A percentile compares a stretch with the other conserved stretches of the same genome.
phyloP scores from a whole-genome alignment of 2,888 invertebrate species.

The Choreutis nemorana region DNA sequence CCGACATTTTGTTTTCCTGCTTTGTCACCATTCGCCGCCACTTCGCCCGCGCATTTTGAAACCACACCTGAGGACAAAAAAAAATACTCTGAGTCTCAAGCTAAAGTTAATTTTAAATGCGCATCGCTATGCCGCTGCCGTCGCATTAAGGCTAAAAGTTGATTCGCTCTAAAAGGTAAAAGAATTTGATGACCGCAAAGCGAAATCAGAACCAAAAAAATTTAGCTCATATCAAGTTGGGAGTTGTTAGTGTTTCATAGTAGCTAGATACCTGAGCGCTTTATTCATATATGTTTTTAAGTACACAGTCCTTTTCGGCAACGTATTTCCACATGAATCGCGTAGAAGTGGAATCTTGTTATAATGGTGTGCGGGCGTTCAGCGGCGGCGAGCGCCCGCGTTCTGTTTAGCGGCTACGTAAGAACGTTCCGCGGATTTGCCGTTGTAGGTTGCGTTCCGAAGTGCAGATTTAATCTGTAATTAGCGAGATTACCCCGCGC shows the following conservation, averaged over 20 bases:
- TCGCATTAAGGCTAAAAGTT: slow-evolving; percentile 28
- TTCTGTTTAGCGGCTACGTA: slow-evolving; percentile 28
- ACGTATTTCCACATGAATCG: too few relatives aligned
- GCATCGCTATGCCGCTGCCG: slow-evolving; percentile 25
- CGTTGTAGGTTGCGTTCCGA: slow-evolving; percentile 28
- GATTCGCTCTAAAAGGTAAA: slow-evolving; percentile 25
- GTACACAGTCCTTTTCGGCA: too few relatives aligned
- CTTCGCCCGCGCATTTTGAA: slow-evolving; percentile 94
- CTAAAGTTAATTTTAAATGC: slow-evolving; percentile 21
- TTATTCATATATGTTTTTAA: too few relatives aligned
- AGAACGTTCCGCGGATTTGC: slow-evolving; percentile 32
- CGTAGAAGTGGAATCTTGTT: too few relatives aligned
- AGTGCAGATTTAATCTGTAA: slow-evolving; percentile 45
- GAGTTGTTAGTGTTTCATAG: too few relatives aligned
- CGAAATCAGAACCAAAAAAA: slow-evolving; percentile 19
- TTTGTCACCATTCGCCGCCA: slow-evolving; percentile 89
- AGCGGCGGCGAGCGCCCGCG: too few relatives aligned
- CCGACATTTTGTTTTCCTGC: slow-evolving; percentile 77
- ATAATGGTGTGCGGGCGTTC: too few relatives aligned
- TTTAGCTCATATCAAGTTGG: too few relatives aligned
- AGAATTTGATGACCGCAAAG: slow-evolving; percentile 23
- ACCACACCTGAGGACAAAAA: slow-evolving; percentile 85
- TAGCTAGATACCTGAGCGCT: too few relatives aligned
- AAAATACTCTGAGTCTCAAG: slow-evolving; percentile 22
- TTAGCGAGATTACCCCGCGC: slow-evolving; percentile 30